A percentile compares a stretch with the other conserved stretches of the same genome.
Conservation (phyloP, 2,797 vertebrate genomes). For the Spinus olivaceus region DNA sequence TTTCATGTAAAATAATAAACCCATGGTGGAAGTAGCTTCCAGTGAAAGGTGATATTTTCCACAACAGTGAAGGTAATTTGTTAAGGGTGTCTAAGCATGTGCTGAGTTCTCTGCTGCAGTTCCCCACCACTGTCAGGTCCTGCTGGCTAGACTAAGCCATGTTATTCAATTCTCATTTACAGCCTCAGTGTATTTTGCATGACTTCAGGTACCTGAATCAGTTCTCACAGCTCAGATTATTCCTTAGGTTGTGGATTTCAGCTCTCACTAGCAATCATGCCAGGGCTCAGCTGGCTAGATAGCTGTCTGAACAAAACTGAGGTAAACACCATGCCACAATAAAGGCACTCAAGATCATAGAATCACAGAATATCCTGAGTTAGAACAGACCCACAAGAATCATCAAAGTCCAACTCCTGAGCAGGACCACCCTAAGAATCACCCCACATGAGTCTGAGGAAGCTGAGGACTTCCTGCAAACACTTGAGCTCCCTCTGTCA, state of each 20-base stretch:
- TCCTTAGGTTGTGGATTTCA: not conserved
- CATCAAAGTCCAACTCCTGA: not conserved
- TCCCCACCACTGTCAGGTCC: not conserved
- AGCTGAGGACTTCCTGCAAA: not conserved
- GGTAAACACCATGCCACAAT: not conserved
- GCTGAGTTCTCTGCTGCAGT: not conserved
- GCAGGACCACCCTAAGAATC: not conserved
- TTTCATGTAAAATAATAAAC: not conserved
- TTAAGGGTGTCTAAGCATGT: not conserved
- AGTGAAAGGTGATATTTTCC: not conserved
- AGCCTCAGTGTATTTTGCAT: not conserved
- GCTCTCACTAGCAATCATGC: not conserved
- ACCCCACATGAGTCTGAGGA: not conserved
- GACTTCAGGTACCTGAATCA: not conserved
- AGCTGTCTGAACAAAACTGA: not conserved
- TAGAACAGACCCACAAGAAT: not conserved
- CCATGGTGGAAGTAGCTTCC: not conserved
- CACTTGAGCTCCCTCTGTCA: not conserved
- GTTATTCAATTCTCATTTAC: not conserved
- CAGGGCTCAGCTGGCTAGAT: not conserved
- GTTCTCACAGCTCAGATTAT: not conserved
- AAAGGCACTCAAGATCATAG: not conserved
- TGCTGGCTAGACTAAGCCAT: not conserved
- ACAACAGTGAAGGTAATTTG: not conserved
- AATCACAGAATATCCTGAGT: not conserved